phyloP scores from a whole-genome alignment of 2,797 vertebrate genomes.

The Muscicapa comitata region DNA sequence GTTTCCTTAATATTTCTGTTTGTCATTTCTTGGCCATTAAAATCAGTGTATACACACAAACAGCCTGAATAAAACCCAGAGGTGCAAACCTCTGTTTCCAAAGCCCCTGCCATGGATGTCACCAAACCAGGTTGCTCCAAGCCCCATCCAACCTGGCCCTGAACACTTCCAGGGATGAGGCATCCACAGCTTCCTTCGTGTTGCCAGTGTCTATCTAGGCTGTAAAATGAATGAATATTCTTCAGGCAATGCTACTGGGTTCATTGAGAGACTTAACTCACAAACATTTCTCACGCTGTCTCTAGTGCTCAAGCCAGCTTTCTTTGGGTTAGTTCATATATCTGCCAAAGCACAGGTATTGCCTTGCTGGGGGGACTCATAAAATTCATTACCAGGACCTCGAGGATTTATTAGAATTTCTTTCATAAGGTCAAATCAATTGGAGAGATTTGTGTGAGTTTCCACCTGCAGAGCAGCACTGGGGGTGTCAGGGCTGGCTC shows the following conservation, averaged over 20 bases:
- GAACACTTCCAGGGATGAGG: neutral
- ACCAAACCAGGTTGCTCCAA: neutral
- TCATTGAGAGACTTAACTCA: neutral
- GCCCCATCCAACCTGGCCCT: neutral
- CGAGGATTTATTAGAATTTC: neutral
- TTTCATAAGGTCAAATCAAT: neutral
- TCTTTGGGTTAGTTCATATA: neutral
- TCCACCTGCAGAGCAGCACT: neutral
- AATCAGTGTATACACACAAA: neutral
- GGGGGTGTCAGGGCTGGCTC: neutral
- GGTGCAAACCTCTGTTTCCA: neutral
- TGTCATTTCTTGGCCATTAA: neutral
- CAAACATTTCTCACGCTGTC: neutral
- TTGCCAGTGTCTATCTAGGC: neutral
- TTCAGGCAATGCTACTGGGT: neutral
- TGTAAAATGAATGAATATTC: neutral
- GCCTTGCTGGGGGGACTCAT: neutral
- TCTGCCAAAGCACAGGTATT: neutral
- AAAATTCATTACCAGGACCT: neutral
- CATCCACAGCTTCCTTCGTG: neutral
- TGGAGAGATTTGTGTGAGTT: fast-evolving
- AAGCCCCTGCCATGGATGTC: neutral
- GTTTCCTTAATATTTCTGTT: neutral
- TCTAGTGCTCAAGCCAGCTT: neutral
- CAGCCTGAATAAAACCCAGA: neutral